phyloP scores from a whole-genome alignment of 2,797 vertebrate species.

The Mormyrus hasselquistii region DNA sequence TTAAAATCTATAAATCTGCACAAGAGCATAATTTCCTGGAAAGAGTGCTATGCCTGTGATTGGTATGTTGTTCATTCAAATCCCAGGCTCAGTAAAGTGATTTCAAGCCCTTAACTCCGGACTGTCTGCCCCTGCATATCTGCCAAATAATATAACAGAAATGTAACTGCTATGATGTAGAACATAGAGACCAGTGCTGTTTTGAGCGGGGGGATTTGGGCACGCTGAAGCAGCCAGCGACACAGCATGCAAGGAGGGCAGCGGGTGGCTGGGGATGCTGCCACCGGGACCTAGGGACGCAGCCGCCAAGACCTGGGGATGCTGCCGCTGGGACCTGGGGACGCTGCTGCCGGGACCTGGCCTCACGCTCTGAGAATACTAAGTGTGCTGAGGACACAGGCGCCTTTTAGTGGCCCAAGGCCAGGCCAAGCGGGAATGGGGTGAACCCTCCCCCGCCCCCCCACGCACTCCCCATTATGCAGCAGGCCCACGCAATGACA shows the following conservation, averaged over 20 bases:
- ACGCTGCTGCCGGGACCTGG: background rate
- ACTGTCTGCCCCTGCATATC: background rate
- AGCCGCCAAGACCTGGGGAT: background rate
- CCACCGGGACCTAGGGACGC: background rate
- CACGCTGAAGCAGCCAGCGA: background rate
- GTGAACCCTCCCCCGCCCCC: conserved; percentile 40
- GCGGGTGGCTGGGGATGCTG: background rate
- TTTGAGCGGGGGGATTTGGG: background rate
- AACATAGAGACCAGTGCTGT: background rate
- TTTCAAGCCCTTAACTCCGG: background rate
- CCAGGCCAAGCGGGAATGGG: conserved; percentile 37
- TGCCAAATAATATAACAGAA: background rate
- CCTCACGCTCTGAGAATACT: conserved; percentile 50
- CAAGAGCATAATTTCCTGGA: background rate
- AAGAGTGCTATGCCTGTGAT: background rate
- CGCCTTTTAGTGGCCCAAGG: conserved; percentile 52
- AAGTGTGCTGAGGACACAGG: conserved; percentile 53
- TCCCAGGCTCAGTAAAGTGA: background rate
- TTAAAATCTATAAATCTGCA: background rate
- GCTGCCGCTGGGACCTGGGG: background rate
- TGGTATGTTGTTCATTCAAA: background rate
- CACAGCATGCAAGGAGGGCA: background rate
- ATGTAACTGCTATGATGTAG: background rate
- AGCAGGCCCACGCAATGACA: conserved; percentile 41
- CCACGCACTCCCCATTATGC: conserved; percentile 40